Percentiles rank a stretch among this genome's conserved stretches.
phyloP scores from a whole-genome alignment of 2,113 vertebrate species.

The Rhizomys pruinosus region DNA sequence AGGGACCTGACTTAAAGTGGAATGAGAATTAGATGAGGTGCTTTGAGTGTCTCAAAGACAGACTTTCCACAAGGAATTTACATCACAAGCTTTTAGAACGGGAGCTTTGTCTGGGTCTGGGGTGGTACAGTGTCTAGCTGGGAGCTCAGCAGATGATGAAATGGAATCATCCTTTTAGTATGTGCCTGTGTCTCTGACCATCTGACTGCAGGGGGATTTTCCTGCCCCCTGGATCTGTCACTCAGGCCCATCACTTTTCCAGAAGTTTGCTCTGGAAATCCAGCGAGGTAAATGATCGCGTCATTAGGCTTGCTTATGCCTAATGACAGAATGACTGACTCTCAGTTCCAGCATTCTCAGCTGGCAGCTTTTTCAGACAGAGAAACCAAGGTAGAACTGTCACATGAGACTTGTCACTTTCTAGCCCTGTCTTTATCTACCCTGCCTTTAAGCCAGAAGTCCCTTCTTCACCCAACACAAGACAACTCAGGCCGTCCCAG shows the following conservation, averaged over 20 bases:
- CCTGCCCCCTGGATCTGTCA: neutral
- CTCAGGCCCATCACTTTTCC: slow-evolving; percentile 56
- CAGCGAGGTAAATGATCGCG: slow-evolving; percentile 44
- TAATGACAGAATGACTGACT: neutral
- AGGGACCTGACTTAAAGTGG: slow-evolving; percentile 64
- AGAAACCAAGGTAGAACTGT: neutral
- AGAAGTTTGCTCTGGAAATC: slow-evolving; percentile 65
- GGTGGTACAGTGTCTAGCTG: slow-evolving; percentile 19
- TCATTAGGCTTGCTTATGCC: slow-evolving; percentile 1
- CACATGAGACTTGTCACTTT: slow-evolving; percentile 1
- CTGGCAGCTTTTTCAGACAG: slow-evolving; percentile 53
- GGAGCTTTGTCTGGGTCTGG: slow-evolving; percentile 58
- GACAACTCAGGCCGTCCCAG: neutral
- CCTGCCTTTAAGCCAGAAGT: slow-evolving; percentile 35
- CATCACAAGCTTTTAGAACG: slow-evolving; percentile 57
- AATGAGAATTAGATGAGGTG: slow-evolving; percentile 68
- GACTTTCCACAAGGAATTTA: slow-evolving; percentile 73
- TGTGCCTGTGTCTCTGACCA: neutral
- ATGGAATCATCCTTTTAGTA: slow-evolving; percentile 6
- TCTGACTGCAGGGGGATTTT: neutral
- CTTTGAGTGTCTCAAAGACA: slow-evolving; percentile 63
- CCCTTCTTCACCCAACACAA: neutral
- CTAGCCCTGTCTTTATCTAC: neutral
- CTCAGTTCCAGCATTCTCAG: slow-evolving; percentile 23
- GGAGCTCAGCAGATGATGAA: slow-evolving; percentile 4